Evolutionary conservation across 2,888 invertebrate genomes (phyloP), one percentile per base, ranked within the genome.

Genomic region (Xestia sexstrigata): DNA sequence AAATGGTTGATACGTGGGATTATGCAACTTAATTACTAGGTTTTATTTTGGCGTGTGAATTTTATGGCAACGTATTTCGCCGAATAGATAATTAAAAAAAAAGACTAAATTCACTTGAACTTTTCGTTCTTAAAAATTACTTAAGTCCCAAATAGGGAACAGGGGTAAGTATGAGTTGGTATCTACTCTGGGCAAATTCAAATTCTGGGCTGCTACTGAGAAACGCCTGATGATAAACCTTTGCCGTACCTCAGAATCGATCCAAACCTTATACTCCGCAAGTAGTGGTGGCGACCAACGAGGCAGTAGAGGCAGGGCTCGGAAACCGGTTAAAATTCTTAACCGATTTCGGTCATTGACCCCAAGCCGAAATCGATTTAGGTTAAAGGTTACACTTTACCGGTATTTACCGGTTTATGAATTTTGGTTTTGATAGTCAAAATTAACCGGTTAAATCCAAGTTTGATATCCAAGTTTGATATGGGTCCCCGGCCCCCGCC

Each of bases 1-100:
- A 84, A 86, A 88, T 74, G 66, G 76, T 63, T 76, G 87, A 83
- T 87, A 70, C 45, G 45, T 70, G 58, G 70, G 67, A 62, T 82
- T 84, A 74, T 79, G 77, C 67, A 66, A 69, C 78, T 77, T 82
- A 81, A 89, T 87, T 78, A 78, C 60, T 42, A 55, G 35, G 7
- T 47, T 70, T 47, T 55, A 3, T 15, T 35, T 55, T 26, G 45
- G 4, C 30, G 4, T 60, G 39, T 5, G 60, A 23, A 65, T 13
- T 81, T 74, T 35, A 20, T 9, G 8, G 7, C 58, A 2, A 26
- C 2, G 15, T 6, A 58, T 7, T 26, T 15, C 2, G 11, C n/a
- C 4, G n/a, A 52, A 9, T 11, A 9, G 23, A 9, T 23, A 0
- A 9, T 52, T 23, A 8, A 2, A 52, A 47, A 6, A 47, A 5